Evolutionary conservation across 2,888 invertebrate species (phyloP).

Genomic region (Thecocarcelia acutangulata): DNA sequence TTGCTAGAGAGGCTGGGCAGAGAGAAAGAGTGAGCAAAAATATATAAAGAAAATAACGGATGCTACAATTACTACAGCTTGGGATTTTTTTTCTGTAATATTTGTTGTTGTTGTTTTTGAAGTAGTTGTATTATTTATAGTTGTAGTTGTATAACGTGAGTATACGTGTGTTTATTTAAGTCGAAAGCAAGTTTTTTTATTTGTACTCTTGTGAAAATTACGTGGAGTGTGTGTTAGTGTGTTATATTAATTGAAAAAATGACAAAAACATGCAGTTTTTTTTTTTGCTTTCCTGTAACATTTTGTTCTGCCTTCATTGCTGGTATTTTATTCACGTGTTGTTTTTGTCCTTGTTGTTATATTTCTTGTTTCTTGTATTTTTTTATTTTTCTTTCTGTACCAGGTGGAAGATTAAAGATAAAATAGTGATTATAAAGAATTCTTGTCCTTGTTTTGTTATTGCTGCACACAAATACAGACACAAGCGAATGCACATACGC

Average conservation of each 20-base stretch:
- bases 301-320: constrained; percentile 40
- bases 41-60: constrained; percentile 15
- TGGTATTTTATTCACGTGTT: constrained; percentile 6
- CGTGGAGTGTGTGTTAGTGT: constrained; percentile 35
- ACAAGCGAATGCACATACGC: too few relatives aligned
- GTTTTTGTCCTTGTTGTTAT: constrained; percentile 30
- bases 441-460: constrained; percentile 28
- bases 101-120: constrained; percentile 1
- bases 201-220: background rate
- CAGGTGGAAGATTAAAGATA: constrained; percentile 69
- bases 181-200: constrained; percentile 12
- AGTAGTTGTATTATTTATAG: constrained; percentile 40
- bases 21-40: background rate
- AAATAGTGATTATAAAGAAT: constrained; percentile 67
- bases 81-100: constrained; percentile 17
- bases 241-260: constrained; percentile 69
- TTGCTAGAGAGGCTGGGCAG: background rate
- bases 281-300: constrained; percentile 18
- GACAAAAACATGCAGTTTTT: constrained; percentile 65
- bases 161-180: constrained; percentile 35
- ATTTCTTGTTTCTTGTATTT: background rate
- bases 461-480: background rate
- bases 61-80: constrained; percentile 50
- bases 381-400: constrained; percentile 42
- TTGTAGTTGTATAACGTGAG: constrained; percentile 37